Evolutionary conservation across 2,888 invertebrate genomes (phyloP), one percentile per base, ranked within the genome.

Genomic region (Actias luna): DNA sequence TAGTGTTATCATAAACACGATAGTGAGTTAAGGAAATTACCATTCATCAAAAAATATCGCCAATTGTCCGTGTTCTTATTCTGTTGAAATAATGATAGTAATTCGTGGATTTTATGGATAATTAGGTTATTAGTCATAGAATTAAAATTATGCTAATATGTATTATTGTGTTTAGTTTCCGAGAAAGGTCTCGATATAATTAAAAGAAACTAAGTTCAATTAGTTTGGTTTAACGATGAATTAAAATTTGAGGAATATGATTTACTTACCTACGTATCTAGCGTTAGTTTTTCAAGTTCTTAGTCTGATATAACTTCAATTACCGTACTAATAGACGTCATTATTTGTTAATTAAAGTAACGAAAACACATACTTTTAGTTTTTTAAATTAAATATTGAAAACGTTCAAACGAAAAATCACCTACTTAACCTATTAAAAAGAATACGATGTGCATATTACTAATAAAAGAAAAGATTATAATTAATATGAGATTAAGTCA

Each of bases 1-100:
- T 29, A 55, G 55, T 55, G n/a, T 55, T 55, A 55, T 46, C 22
- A 22, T 46, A 46, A 46, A 46, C 46, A 46, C 22, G 12, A 22
- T 18, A 46, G 46, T 46, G 46, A 10, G 18, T 5, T 22, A 22
- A 39, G 16, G 36, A 39, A 46, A 22, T 46, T 5, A 46, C 22
- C 2, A 22, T 22, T 46, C 22, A 46, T 22, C 1, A 14, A 52
- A n/a, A 22, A 22, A 22, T 46, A 46, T 16, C 16, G 8, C 27
- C n/a, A 29, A 55, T 55, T 55, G 7, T 29, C 16, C 27, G 0
- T 27, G 2, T 55, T 55, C 3, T 55, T 29, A 14, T 52, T 42
- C n/a, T 42, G 42, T 42, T 42, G 4, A 18, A 42, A 7, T 18
- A 42, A n/a, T 42, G n/a, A 42, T 42, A 18, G 1, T 5, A 42